phyloP scores from a whole-genome alignment of 2,888 invertebrate species.

The Plutella xylostella region DNA sequence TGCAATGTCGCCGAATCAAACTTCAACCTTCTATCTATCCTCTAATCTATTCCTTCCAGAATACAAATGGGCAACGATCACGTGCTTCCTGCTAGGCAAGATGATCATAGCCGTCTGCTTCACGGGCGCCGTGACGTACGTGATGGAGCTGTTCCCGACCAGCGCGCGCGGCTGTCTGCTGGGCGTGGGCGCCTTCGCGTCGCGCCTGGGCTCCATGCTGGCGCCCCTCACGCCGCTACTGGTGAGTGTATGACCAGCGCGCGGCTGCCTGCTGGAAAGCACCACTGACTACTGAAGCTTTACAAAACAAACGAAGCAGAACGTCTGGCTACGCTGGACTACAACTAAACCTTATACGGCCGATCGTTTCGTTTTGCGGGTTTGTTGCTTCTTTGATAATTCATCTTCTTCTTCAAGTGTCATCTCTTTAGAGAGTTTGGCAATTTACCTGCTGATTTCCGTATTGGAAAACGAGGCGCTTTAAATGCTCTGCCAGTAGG shows the following conservation, averaged over 20 bases:
- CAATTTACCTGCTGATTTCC: too few relatives aligned
- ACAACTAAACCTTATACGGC: too few relatives aligned
- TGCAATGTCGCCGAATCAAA: background rate
- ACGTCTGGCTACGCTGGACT: too few relatives aligned
- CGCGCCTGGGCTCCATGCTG: constrained; percentile 71
- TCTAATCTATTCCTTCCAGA: constrained; percentile 24
- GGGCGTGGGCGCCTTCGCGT: constrained; percentile 69
- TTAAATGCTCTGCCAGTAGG: too few relatives aligned
- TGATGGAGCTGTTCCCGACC: constrained; percentile 75
- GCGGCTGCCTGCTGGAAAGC: too few relatives aligned
- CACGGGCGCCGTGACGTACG: constrained; percentile 70
- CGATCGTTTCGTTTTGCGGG: too few relatives aligned
- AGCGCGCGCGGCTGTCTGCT: constrained; percentile 71
- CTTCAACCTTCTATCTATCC: background rate
- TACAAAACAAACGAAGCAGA: too few relatives aligned
- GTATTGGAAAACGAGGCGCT: too few relatives aligned
- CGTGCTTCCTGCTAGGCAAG: constrained; percentile 69
- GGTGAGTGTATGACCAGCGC: constrained; percentile 26
- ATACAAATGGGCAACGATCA: constrained; percentile 34
- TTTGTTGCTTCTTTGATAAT: too few relatives aligned
- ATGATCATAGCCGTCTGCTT: constrained; percentile 72
- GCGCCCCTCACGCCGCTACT: constrained; percentile 73
- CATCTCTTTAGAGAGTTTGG: too few relatives aligned
- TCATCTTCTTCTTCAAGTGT: too few relatives aligned
- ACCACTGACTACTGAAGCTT: too few relatives aligned